Percentiles rank a stretch among this genome's conserved stretches.
Conservation (phyloP, 2,113 vertebrate species). For the Mobula birostris region DNA sequence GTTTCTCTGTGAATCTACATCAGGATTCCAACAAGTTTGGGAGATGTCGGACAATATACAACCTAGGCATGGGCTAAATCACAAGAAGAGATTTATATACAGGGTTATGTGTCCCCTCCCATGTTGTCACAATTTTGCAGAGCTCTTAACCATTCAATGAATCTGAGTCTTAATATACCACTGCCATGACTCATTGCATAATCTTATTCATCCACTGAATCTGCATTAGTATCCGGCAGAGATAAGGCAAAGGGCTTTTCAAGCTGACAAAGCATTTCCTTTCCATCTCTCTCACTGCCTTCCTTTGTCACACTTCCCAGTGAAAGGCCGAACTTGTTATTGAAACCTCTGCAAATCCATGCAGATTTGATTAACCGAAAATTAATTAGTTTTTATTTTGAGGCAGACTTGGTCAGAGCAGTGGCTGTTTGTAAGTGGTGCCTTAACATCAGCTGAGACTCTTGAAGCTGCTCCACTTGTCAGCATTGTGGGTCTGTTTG, state of each 20-base stretch:
- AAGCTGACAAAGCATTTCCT: neutral
- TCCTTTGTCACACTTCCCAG: neutral
- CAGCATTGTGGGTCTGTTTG: neutral
- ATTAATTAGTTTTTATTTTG: neutral
- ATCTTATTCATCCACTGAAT: neutral
- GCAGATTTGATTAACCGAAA: neutral
- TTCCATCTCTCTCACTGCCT: neutral
- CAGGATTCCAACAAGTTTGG: too few relatives aligned
- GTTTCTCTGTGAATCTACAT: too few relatives aligned
- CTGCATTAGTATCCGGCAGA: neutral
- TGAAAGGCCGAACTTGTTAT: neutral
- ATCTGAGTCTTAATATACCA: neutral
- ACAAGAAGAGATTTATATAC: neutral
- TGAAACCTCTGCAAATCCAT: neutral
- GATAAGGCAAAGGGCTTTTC: neutral
- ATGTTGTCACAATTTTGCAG: neutral
- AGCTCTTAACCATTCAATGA: neutral
- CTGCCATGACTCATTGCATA: neutral
- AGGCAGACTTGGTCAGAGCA: neutral
- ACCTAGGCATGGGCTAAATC: too few relatives aligned
- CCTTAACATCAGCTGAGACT: neutral
- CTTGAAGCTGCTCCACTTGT: neutral
- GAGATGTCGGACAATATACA: too few relatives aligned
- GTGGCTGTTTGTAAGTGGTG: neutral
- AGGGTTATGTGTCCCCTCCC: neutral